Evolutionary conservation across 2,113 vertebrate species (phyloP).

Genomic region (Trochalopteron elliotii): DNA sequence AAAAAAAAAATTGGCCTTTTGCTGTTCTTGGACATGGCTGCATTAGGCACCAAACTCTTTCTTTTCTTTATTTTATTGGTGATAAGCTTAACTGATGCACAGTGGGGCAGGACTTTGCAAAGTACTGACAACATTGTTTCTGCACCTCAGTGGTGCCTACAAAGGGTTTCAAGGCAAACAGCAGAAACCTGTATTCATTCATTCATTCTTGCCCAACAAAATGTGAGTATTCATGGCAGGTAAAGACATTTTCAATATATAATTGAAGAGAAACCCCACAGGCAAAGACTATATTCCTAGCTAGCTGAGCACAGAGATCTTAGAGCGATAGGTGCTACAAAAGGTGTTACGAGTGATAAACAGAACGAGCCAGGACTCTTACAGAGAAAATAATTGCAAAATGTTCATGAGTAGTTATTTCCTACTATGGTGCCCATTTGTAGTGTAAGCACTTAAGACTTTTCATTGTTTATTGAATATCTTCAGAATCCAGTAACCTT

Average conservation of each 20-base stretch:
- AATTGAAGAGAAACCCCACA: background rate
- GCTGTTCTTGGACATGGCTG: background rate
- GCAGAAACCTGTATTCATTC: background rate
- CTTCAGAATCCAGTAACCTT: background rate
- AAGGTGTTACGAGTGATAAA: background rate
- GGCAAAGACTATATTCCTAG: background rate
- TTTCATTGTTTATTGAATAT: background rate
- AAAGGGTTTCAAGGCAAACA: background rate
- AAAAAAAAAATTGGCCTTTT: background rate
- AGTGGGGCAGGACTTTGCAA: background rate
- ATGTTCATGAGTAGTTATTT: conserved; percentile 11
- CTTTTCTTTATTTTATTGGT: background rate
- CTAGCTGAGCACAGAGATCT: background rate
- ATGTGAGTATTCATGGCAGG: background rate
- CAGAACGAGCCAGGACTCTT: background rate
- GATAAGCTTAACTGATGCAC: background rate
- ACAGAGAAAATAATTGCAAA: conserved; percentile 18
- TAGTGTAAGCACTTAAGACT: background rate
- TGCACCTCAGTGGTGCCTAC: background rate
- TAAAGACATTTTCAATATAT: background rate
- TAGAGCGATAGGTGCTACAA: background rate
- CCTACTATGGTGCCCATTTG: background rate
- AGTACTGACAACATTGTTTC: background rate
- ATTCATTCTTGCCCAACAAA: background rate
- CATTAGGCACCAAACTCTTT: background rate